phyloP scores from a whole-genome alignment of 2,113 vertebrate genomes.

The Percina caprodes region DNA sequence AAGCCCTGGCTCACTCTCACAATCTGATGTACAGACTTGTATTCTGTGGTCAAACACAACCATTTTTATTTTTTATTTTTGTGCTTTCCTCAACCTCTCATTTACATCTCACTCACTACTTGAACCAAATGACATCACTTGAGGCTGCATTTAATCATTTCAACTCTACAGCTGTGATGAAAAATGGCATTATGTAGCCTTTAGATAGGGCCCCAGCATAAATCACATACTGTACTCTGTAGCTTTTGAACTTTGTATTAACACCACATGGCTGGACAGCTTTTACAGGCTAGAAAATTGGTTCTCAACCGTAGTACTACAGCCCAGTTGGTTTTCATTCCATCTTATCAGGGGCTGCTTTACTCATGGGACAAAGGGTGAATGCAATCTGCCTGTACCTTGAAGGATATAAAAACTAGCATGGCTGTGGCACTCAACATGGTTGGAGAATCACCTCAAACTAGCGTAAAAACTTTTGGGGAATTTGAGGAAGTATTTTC shows the following conservation, averaged over 20 bases:
- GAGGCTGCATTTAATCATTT: constrained; percentile 53
- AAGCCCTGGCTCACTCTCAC: constrained; percentile 3
- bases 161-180: constrained; percentile 30
- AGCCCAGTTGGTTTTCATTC: constrained; percentile 24
- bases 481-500: no score
- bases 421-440: neutral
- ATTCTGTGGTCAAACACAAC: constrained; percentile 5
- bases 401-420: constrained; percentile 26
- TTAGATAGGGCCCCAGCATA: constrained; percentile 11
- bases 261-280: constrained; percentile 23
- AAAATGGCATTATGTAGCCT: constrained; percentile 13
- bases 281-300: constrained; percentile 33
- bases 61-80: constrained; percentile 4
- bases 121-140: constrained; percentile 62
- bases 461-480: no score
- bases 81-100: constrained; percentile 8
- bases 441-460: neutral
- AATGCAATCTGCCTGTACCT: constrained; percentile 13
- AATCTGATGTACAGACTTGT: constrained; percentile 12
- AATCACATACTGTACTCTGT: constrained; percentile 37
- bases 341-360: constrained; percentile 24
- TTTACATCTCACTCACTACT: constrained; percentile 26
- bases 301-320: neutral
- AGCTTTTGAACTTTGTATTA: constrained; percentile 30
- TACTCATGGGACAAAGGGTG: constrained; percentile 6